Base-by-base conservation (phyloP, 2,797 vertebrate genomes). In the Xiphophorus birchmanni region DNA sequence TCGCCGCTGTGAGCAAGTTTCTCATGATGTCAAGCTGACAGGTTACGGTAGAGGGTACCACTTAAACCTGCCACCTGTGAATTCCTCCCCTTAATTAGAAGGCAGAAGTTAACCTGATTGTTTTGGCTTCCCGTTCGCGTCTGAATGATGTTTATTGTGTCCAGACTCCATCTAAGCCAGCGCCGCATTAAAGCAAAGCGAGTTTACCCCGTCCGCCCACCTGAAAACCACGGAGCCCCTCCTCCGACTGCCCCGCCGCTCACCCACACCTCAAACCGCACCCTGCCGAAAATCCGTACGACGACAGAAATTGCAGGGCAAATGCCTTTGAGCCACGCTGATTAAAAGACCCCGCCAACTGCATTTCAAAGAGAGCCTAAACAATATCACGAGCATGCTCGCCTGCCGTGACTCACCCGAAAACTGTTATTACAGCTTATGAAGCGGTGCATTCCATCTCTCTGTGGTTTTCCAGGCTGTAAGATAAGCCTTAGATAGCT, bases 331-430 rank as follows among this genome's bases (percentile, higher is more conserved):
- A 90, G 88, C 83, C 77, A 47, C 45, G 23, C 87, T 94, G 91
- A 95, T 96, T 94, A 94, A 95, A 95, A 95, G 92, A 91, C 88
- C 91, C 85, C 84, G 84, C 76, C 90, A 84, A 73, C 79, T 80
- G 74, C 37, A 40, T 94, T 95, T 95, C 92, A 95, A 94, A 94
- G 92, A 56, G 79, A 91, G 73, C 74, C 56, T 90, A 93, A 93
- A 92, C 93, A 92, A 87, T 87, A 90, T 92, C 92, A 92, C 86
- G 90, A 93, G 92, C 86, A 44, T 63, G 10, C 79, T 11, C 21
- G 91, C 92, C 89, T 91, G 88, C 88, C 84, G 91, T 92, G 92
- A 94, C 90, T 93, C 89, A 90, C 81, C 89, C 84, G 8, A 54
- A 90, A 87, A 87, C 91, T 84, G 90, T 92, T 93, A 95, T 95